Base-by-base conservation (phyloP, 1,140 invertebrate species). In the Harlomillsia oculata region DNA sequence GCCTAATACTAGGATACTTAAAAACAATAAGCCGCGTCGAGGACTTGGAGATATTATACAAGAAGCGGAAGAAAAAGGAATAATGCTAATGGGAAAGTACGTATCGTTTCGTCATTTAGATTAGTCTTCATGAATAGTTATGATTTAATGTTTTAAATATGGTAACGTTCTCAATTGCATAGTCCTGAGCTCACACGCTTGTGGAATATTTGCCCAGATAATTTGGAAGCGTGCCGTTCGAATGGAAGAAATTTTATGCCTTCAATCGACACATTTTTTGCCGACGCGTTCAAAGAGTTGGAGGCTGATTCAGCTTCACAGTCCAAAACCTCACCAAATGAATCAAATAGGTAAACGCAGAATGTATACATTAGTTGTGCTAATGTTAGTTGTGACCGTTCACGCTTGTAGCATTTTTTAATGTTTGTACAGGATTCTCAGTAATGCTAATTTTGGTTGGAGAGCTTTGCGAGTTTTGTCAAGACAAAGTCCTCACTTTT, bases 151-250 rank as follows among this genome's bases (percentile, higher is more conserved):
- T 30, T n/a, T n/a, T n/a, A n/a, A n/a, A n/a, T n/a, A 2, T 18
- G 44, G 16, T 56, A 50, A 34, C 26, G 53, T 53, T 51, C 46
- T 16, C 20, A 44, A 34, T 56, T 34, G 13, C 26, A 18, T 66
- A 95, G 89, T 68, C 73, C 80, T 43, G 90, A 95, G 69, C 72
- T 97, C 14, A 95, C 87, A 1, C 84, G 86, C 64, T 71, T 97
- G 20, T 97, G 93, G 93, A 97, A 96, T 71, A 74, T 90, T 1
- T 85, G 83, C 69, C 87, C 90, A 0, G 86, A 95, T 70, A 97
- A 97, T 76, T 77, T 95, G 53, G 85, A 88, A 63, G 88, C 92
- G 1, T 96, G 92, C 72, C 84, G 85, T 72, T 82, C 83, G 25
- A 83, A 85, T 63, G 85, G 90, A 66, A 77, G 92, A 57, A 84